Evolutionary conservation across 2,888 invertebrate species (phyloP).

Genomic region (Watsonalla binaria): DNA sequence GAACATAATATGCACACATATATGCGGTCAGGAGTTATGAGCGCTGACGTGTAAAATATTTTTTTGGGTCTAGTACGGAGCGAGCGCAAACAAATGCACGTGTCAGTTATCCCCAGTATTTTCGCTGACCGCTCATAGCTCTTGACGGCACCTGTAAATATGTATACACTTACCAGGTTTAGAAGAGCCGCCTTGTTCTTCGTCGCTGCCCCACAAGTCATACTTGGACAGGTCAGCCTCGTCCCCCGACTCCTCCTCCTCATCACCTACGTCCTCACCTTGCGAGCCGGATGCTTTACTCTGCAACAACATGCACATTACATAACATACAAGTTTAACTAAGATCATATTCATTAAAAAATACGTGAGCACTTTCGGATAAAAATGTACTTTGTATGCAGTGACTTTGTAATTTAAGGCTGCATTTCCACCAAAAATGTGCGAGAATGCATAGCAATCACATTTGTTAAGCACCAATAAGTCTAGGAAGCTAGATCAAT

Average conservation of each 20-base stretch:
- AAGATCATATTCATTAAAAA: background rate
- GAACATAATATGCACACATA: too few relatives aligned
- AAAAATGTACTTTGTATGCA: background rate
- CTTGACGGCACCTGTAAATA: background rate
- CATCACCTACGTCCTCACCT: constrained; percentile 73
- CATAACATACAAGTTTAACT: background rate
- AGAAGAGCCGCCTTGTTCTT: constrained; percentile 62
- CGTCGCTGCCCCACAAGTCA: constrained; percentile 85
- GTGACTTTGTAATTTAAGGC: too few relatives aligned
- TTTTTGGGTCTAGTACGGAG: background rate
- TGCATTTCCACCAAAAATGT: too few relatives aligned
- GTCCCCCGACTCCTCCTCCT: constrained; percentile 80
- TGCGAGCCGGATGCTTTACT: constrained; percentile 48
- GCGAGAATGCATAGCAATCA: too few relatives aligned
- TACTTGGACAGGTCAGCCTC: constrained; percentile 87
- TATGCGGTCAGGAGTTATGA: too few relatives aligned
- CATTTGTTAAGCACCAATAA: too few relatives aligned
- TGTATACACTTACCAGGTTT: constrained; percentile 40
- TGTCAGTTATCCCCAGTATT: constrained; percentile 2
- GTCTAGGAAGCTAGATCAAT: too few relatives aligned
- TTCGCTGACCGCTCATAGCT: too few relatives aligned
- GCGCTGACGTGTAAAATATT: too few relatives aligned
- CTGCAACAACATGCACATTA: constrained; percentile 55
- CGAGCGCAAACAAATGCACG: background rate
- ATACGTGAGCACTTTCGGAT: background rate